These are phyloP conservation scores for Diadumene lineata DNA, from an alignment of 92 coral and sea anemone species.

Conservation along the genomic window DNA sequence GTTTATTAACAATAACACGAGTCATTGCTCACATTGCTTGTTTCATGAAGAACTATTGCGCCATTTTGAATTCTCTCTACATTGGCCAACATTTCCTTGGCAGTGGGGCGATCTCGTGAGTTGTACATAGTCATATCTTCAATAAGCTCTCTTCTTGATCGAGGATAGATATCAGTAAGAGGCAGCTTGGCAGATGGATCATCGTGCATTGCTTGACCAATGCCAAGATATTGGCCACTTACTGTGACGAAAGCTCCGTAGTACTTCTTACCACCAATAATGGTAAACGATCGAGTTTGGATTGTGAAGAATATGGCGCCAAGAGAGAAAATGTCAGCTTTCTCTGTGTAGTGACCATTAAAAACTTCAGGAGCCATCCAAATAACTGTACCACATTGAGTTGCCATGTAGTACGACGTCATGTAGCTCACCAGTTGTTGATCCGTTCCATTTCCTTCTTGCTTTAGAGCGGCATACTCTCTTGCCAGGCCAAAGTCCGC, in stretches of 20 bases:
- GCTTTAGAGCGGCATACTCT: slow-evolving; percentile 39
- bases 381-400: slow-evolving; percentile 27
- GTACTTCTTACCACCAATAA: slow-evolving; percentile 1
- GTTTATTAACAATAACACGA: too few species aligned
- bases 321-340: slow-evolving; percentile 75
- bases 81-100: slow-evolving; percentile 10
- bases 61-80: background rate
- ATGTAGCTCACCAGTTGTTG: slow-evolving; percentile 16
- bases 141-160: slow-evolving; percentile 1
- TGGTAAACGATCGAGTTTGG: slow-evolving; percentile 34
- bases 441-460: slow-evolving; percentile 4
- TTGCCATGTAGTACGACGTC: slow-evolving; percentile 41
- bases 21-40: too few species aligned
- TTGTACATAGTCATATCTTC: slow-evolving; percentile 16
- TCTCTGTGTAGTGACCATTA: slow-evolving; percentile 43
- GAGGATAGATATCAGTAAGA: background rate
- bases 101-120: slow-evolving; percentile 44
- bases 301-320: slow-evolving; percentile 62
- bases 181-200: background rate
- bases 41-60: too few species aligned
- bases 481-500: slow-evolving; percentile 78
- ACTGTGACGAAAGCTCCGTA: slow-evolving; percentile 43
- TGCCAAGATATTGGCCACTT: slow-evolving; percentile 10
- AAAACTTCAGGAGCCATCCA: slow-evolving; percentile 82
- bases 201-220: slow-evolving; percentile 39